These are phyloP conservation scores for Pangasius larnaudii DNA, from an alignment of 2,797 vertebrate species.

Conservation along the genomic window DNA sequence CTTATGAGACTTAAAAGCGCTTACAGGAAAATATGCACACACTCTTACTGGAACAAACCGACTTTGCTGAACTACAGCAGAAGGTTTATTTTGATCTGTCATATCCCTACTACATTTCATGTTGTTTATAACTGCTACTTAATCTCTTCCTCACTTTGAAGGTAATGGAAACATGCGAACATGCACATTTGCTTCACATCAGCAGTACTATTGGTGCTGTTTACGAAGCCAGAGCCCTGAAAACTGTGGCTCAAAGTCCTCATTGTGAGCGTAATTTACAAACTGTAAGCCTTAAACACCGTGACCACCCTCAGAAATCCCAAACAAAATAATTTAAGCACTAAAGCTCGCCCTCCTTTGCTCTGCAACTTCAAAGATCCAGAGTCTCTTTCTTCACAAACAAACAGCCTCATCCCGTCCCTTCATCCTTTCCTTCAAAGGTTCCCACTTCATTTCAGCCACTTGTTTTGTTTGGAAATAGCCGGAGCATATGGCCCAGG, in stretches of 20 bases:
- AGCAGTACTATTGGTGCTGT: neutral
- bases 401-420: neutral
- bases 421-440: constrained; percentile 21
- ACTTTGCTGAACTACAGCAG: neutral
- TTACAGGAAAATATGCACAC: neutral
- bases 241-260: neutral
- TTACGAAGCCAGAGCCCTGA: constrained; percentile 5
- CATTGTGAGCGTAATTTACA: constrained; percentile 1
- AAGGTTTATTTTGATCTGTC: neutral
- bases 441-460: constrained; percentile 22
- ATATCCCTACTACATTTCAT: neutral
- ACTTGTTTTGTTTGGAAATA: constrained; percentile 31
- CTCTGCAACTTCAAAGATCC: constrained; percentile 28
- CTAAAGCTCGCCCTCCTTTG: constrained; percentile 6
- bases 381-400: constrained; percentile 19
- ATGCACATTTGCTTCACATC: neutral
- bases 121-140: neutral
- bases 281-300: neutral
- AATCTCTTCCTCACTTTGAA: neutral
- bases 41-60: neutral
- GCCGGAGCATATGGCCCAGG: constrained; percentile 29
- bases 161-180: neutral
- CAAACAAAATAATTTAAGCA: neutral
- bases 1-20: too few relatives aligned
- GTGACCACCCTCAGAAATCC: neutral